These are phyloP conservation scores for Drosophila birchii DNA, from an alignment of 2,888 invertebrate genomes.

Conservation along the genomic window DNA sequence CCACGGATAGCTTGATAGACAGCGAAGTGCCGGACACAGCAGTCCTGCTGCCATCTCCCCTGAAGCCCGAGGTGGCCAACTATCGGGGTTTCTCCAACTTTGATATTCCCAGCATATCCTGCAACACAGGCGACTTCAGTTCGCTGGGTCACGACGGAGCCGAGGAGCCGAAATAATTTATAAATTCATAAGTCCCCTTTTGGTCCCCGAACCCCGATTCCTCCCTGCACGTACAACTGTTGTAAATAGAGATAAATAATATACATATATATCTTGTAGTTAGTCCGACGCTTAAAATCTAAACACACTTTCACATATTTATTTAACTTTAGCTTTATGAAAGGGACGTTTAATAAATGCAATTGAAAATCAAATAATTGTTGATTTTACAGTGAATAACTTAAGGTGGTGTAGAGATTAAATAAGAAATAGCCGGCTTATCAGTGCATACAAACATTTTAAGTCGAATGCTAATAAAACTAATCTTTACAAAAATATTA, in stretches of 20 bases:
- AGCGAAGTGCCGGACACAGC: conserved; percentile 83
- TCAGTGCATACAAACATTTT: neutral
- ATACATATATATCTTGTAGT: conserved; percentile 13
- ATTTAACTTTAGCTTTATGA: conserved; percentile 42
- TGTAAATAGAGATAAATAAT: conserved; percentile 55
- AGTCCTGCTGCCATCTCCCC: conserved; percentile 86
- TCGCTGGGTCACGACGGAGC: conserved; percentile 72
- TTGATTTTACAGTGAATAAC: neutral
- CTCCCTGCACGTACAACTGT: conserved; percentile 9
- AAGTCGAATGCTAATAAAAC: neutral
- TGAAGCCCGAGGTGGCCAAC: conserved; percentile 86
- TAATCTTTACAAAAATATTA: neutral
- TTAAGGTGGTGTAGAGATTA: neutral
- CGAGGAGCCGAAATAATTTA: conserved; percentile 19
- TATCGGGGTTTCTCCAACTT: conserved; percentile 88
- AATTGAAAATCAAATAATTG: conserved; percentile 18
- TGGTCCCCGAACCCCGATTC: neutral
- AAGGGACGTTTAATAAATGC: conserved; percentile 43
- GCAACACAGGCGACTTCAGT: conserved; percentile 87
- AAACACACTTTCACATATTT: conserved; percentile 52
- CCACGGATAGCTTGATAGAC: conserved; percentile 80
- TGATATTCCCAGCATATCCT: conserved; percentile 88
- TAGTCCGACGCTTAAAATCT: conserved; percentile 25
- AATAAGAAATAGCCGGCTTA: neutral
- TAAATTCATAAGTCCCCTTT: conserved; percentile 5